phyloP scores from a whole-genome alignment of 2,888 invertebrate species.

The Meliscaeva auricollis region DNA sequence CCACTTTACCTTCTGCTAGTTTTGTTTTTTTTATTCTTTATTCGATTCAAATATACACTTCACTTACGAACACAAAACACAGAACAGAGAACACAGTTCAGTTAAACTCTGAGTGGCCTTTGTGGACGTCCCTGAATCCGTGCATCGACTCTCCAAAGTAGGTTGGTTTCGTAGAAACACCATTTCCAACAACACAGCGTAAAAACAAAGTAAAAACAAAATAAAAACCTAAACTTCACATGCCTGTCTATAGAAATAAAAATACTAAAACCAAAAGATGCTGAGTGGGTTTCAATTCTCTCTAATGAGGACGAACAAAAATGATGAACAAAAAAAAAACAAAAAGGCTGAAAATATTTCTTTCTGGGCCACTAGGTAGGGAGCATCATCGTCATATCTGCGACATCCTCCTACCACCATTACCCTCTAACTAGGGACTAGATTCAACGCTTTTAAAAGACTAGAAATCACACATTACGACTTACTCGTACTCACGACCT shows the following conservation, averaged over 20 bases:
- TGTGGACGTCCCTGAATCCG: conserved; percentile 77
- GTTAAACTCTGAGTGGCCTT: conserved; percentile 65
- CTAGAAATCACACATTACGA: conserved; percentile 63
- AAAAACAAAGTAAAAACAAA: conserved; percentile 14
- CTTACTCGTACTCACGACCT: conserved; percentile 17
- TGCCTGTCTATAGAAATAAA: conserved; percentile 41
- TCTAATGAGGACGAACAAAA: conserved; percentile 72
- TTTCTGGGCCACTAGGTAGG: conserved; percentile 74
- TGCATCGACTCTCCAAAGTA: conserved; percentile 77
- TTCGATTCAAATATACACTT: conserved; percentile 52
- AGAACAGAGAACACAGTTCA: conserved; percentile 27
- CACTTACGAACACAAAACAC: conserved; percentile 33
- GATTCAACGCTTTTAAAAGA: conserved; percentile 41
- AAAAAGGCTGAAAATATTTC: conserved; percentile 52
- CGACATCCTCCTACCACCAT: conserved; percentile 1
- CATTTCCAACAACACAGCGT: conserved; percentile 19
- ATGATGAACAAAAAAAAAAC: conserved; percentile 11
- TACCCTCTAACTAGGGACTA: not conserved
- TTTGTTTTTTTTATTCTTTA: not conserved
- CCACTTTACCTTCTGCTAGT: conserved; percentile 51
- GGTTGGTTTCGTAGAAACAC: conserved; percentile 69
- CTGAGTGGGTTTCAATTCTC: conserved; percentile 61
- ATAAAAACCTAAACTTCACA: conserved; percentile 39
- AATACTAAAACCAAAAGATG: conserved; percentile 30
- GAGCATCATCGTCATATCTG: conserved; percentile 49